Evolutionary conservation across 2,797 vertebrate species (phyloP), one percentile per base, ranked within the genome.

Genomic region (Cuculus canorus): DNA sequence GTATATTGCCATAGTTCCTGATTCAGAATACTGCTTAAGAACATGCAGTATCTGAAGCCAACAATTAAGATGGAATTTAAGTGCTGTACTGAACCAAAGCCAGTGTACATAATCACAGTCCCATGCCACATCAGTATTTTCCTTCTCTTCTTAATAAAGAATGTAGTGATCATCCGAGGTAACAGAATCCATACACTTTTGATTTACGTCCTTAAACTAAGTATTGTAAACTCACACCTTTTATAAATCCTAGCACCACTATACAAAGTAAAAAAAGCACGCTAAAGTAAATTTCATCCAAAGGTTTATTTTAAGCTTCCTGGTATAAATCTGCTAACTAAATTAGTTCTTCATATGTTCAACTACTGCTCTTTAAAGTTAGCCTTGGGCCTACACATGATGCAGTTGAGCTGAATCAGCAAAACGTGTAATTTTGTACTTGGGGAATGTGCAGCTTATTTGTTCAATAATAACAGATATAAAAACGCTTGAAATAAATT

Each of bases 201-300:
- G 65, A 80, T 88, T 86, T 73, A 91, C 47, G 27, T 33, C 70
- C 56, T 78, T 92, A 88, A 83, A 16, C 48, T 63, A 93, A 93
- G 91, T 84, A 92, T 70, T 89, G 57, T 61, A 78, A 70, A 75
- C 32, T 50, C 48, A 73, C 41, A 56, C 22, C 12, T 81, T 86
- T 78, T 43, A 54, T 54, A 84, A 86, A 83, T 54, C 28, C 45
- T 64, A 86, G 48, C 61, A 78, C 54, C 65, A 43, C 32, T 66
- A 64, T n/a, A 89, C 56, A 93, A 88, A 54, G 60, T 53, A 95
- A 88, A 32, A 11, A 60, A 69, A 80, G 56, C 45, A 57, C 88
- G 88, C 72, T 32, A 61, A 88, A 57, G 60, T 30, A 60, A 43
- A 27, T 43, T 70, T 81, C 9, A 77, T 28, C 10, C 56, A 71